A percentile compares a stretch with the other conserved stretches of the same genome.
Evolutionary conservation across 1,140 invertebrate species (phyloP).

Genomic region (Euura saliciscinereae): DNA sequence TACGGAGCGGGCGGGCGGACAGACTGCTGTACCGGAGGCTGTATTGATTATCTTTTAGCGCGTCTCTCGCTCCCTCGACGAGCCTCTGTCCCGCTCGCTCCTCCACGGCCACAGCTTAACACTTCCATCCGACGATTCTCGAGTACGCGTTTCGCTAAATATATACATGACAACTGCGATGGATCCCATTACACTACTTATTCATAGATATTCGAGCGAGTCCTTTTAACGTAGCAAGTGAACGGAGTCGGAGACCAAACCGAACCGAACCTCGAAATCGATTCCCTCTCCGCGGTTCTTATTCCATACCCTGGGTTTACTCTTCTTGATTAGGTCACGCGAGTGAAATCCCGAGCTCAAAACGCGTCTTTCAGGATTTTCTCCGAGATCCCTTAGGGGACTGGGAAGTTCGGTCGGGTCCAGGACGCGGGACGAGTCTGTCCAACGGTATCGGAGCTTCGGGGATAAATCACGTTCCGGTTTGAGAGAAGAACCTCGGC

Average conservation of each 20-base stretch:
- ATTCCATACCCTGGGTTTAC: slow-evolving; percentile 51
- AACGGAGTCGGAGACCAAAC: neutral
- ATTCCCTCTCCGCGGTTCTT: neutral
- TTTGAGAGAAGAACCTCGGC: neutral
- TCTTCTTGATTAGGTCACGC: slow-evolving; percentile 59
- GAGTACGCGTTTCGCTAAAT: too few relatives aligned
- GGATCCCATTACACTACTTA: too few relatives aligned
- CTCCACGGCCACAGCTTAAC: slow-evolving; percentile 26
- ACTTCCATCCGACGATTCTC: neutral
- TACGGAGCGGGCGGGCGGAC: slow-evolving; percentile 17
- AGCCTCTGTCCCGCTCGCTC: slow-evolving; percentile 29
- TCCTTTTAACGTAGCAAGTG: neutral
- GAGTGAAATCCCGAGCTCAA: slow-evolving; percentile 32
- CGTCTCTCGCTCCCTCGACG: slow-evolving; percentile 25
- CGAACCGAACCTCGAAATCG: neutral
- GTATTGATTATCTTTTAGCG: slow-evolving; percentile 38
- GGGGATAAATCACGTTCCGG: neutral
- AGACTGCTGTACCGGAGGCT: slow-evolving; percentile 18
- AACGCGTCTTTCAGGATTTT: slow-evolving; percentile 17
- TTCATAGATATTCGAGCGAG: too few relatives aligned
- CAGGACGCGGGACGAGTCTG: too few relatives aligned
- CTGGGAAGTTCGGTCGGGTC: neutral
- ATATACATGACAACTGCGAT: too few relatives aligned
- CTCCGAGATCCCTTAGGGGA: slow-evolving; percentile 21
- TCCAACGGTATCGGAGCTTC: neutral